Evolutionary conservation across 2,113 vertebrate species (phyloP), one percentile per base, ranked within the genome.

Genomic region (Amphiprion ocellaris): DNA sequence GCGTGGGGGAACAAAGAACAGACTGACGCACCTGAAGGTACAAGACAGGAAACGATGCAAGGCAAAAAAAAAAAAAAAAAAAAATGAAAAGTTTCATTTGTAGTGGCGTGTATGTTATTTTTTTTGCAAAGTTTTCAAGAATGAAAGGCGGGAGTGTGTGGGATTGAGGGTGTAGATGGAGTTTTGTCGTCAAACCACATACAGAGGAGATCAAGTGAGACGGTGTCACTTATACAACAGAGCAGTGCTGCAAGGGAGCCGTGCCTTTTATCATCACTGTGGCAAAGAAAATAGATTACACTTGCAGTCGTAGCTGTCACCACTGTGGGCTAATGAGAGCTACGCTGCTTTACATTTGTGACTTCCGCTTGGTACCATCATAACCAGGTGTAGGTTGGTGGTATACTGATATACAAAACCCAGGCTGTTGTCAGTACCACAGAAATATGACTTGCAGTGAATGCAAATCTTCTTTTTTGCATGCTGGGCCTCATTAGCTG

Each of bases 1-100:
- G 33, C 23, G 54, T 5, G 53, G 58, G 61, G 59, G 70, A 78
- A 71, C 60, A 59, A 39, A 56, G 68, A 78, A 41, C 44, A 55
- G 39, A 14, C 30, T 2, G 2, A 11, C 15, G 14, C 10, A 41
- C 19, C 58, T 26, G 33, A 77, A n/a, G 21, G 65, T 30, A 49
- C 5, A 9, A 49, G 10, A 72, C 19, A 71, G 50, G 53, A 24
- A 61, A 63, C 30, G 26, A 67, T 10, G 61, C 37, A 49, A 46
- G 30, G 53, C 14, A 23, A 30, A 23, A n/a, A 17, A 47, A 21
- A 21, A 21, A 44, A 1, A 49, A 33, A 14, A 37, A 60, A 64
- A 28, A 16, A 21, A n/a, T 0, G 10, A 12, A 59, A 54, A 53
- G 49, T 56, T 65, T 55, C 9, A 39, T 21, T 39, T 11, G 19